A percentile compares a stretch with the other conserved stretches of the same genome.
phyloP scores from a whole-genome alignment of 2,113 vertebrate genomes.

The Psettodes erumei region DNA sequence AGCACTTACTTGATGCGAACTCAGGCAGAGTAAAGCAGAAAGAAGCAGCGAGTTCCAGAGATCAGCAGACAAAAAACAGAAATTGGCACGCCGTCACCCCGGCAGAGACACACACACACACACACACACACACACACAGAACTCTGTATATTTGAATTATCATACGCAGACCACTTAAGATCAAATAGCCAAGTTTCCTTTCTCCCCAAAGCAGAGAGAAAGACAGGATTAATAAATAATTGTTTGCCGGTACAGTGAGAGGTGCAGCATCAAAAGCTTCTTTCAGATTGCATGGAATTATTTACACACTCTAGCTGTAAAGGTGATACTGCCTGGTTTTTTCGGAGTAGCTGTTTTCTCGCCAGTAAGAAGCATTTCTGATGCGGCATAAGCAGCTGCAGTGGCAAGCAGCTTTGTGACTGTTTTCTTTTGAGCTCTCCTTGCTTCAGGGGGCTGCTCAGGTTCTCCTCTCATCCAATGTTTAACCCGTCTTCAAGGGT shows the following conservation, averaged over 20 bases:
- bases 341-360: background rate
- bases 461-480: constrained; percentile 7
- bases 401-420: constrained; percentile 1
- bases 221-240: constrained; percentile 50
- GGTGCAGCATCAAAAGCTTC: constrained; percentile 36
- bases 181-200: constrained; percentile 10
- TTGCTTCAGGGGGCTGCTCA: background rate
- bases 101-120: background rate
- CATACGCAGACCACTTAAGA: constrained; percentile 19
- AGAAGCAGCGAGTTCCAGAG: background rate
- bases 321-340: background rate
- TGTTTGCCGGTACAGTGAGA: background rate
- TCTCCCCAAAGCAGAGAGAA: constrained; percentile 5
- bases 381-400: background rate
- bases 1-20: background rate
- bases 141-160: constrained; percentile 20
- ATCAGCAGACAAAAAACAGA: background rate
- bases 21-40: background rate
- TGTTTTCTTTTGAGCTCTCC: background rate
- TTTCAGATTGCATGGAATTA: constrained; percentile 10
- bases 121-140: background rate
- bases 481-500: constrained; percentile 28
- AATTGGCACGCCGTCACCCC: background rate
- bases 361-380: constrained; percentile 16
- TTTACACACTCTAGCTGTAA: constrained; percentile 20